Evolutionary conservation across 1,140 invertebrate genomes (phyloP).

Genomic region (Branchinecta lindahli): DNA sequence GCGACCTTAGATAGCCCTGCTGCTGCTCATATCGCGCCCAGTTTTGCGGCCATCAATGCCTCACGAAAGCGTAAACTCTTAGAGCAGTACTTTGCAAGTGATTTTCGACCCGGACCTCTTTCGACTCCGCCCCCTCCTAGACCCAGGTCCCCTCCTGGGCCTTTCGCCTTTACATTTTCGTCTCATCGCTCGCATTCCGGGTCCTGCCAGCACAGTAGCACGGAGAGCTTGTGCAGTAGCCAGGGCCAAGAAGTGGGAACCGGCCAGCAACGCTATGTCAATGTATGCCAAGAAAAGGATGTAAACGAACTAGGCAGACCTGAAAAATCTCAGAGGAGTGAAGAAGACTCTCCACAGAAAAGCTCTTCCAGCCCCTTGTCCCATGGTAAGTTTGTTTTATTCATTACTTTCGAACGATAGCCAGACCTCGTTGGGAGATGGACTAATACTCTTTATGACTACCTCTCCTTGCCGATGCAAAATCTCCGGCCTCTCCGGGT

Average conservation of each 20-base stretch:
- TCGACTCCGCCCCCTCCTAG: neutral
- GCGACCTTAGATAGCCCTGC: constrained; percentile 1
- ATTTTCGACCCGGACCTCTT: neutral
- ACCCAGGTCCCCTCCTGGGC: neutral
- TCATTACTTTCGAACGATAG: no score
- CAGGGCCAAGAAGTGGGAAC: neutral
- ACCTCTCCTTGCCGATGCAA: no score
- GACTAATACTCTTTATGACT: no score
- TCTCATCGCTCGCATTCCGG: constrained; percentile 14
- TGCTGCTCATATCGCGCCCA: constrained; percentile 4
- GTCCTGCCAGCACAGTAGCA: constrained; percentile 18
- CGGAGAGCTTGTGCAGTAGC: constrained; percentile 19
- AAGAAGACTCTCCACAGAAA: no score
- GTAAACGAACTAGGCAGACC: no score
- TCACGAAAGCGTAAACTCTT: constrained; percentile 19
- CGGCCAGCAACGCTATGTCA: no score
- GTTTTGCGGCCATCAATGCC: constrained; percentile 16
- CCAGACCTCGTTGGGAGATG: no score
- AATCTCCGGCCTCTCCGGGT: no score
- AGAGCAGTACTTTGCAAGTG: constrained; percentile 17
- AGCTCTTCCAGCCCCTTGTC: no score
- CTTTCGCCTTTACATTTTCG: constrained; percentile 14
- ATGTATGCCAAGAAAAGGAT: no score
- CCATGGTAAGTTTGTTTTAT: no score
- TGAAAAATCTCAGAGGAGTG: no score